These are phyloP conservation scores for Drosophila mauritiana DNA, from an alignment of 1,140 invertebrate genomes.

Conservation along the genomic window DNA sequence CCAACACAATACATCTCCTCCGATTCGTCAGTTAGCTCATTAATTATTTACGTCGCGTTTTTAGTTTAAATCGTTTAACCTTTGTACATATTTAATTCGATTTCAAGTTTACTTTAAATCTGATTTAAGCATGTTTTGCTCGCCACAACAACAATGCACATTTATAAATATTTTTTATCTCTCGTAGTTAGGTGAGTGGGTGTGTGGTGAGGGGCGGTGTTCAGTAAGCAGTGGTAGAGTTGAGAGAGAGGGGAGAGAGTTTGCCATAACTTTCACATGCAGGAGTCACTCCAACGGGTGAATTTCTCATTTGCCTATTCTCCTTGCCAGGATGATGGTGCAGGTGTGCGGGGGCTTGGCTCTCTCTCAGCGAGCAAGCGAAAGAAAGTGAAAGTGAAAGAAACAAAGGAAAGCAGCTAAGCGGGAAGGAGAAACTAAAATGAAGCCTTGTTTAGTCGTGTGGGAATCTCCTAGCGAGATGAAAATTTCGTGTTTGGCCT, in stretches of 20 bases:
- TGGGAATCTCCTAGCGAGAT: conserved; percentile 36
- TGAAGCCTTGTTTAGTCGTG: conserved; percentile 22
- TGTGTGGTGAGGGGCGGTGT: conserved; percentile 4
- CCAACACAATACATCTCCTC: conserved; percentile 40
- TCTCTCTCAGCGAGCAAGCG: conserved; percentile 22
- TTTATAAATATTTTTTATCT: conserved; percentile 46
- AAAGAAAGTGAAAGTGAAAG: conserved; percentile 22
- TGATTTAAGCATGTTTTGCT: conserved; percentile 54
- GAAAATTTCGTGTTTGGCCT: conserved; percentile 14
- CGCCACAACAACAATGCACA: conserved; percentile 47
- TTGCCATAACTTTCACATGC: conserved; percentile 42
- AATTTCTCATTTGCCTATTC: conserved; percentile 20
- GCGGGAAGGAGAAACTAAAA: conserved; percentile 32
- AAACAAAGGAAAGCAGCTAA: conserved; percentile 29
- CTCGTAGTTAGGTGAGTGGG: conserved; percentile 18
- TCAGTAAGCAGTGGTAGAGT: background rate
- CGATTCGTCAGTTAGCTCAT: conserved; percentile 17
- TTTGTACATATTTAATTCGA: conserved; percentile 62
- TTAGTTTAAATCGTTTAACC: conserved; percentile 39
- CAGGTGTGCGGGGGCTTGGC: too few relatives aligned
- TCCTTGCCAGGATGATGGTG: conserved; percentile 2
- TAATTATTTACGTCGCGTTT: conserved; percentile 34
- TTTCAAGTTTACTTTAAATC: conserved; percentile 49
- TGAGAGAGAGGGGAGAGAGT: background rate
- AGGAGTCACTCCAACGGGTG: conserved; percentile 15